Conservation (phyloP, 2,797 vertebrate species). For the Eurystomus glaucurus region DNA sequence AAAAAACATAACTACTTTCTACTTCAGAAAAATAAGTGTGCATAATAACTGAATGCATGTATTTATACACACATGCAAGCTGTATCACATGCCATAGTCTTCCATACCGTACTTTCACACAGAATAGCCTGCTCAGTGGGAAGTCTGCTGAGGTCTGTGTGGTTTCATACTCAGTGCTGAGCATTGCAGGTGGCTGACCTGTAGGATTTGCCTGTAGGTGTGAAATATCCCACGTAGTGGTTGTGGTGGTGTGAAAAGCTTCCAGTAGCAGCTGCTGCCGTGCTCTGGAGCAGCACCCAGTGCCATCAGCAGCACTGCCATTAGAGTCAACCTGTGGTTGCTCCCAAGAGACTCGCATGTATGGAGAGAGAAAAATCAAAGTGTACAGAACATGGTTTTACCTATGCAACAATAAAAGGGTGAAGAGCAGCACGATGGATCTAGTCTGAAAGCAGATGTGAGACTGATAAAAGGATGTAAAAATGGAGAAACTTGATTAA, state of each 20-base stretch:
- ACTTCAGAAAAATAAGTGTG: not conserved
- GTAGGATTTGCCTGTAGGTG: not conserved
- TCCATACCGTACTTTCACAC: not conserved
- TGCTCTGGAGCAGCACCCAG: not conserved
- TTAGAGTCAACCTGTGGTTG: not conserved
- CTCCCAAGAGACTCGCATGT: not conserved
- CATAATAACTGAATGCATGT: not conserved
- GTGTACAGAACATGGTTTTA: not conserved
- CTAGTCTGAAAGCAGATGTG: not conserved
- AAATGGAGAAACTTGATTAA: not conserved
- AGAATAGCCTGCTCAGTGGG: not conserved
- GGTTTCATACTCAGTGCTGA: not conserved
- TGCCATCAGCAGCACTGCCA: not conserved
- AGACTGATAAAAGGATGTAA: not conserved
- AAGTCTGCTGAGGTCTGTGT: not conserved
- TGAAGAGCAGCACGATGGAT: not conserved
- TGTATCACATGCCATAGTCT: not conserved
- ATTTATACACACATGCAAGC: not conserved
- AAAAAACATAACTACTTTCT: not conserved
- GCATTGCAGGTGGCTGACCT: not conserved
- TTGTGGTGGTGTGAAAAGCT: not conserved
- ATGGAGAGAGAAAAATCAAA: not conserved
- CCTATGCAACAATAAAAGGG: not conserved
- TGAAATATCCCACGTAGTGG: not conserved
- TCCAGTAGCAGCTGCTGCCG: accelerated